phyloP scores from a whole-genome alignment of 1,140 invertebrate genomes.

The Lerema accius region DNA sequence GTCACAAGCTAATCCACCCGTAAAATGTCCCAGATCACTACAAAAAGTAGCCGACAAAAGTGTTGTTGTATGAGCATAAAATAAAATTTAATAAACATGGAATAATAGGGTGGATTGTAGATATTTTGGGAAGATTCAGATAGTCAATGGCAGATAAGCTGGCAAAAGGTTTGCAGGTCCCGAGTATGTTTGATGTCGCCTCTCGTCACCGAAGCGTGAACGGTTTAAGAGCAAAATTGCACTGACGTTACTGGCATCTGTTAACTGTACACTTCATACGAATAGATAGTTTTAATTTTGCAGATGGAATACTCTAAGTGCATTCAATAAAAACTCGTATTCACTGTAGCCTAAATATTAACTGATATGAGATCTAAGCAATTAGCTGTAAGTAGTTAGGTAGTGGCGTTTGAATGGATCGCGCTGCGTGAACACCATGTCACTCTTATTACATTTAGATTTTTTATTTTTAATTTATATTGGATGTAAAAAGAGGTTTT shows the following conservation, averaged over 20 bases:
- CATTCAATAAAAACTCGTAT: conserved; percentile 47
- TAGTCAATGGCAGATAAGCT: conserved; percentile 80
- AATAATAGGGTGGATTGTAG: conserved; percentile 70
- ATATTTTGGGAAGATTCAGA: conserved; percentile 74
- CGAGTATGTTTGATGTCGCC: conserved; percentile 80
- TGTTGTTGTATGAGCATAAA: conserved; percentile 81
- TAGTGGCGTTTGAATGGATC: conserved; percentile 23
- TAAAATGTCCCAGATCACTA: conserved; percentile 79
- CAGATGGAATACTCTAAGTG: conserved; percentile 69
- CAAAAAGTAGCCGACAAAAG: conserved; percentile 79
- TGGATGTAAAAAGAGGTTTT: not conserved
- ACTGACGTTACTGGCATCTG: conserved; percentile 75
- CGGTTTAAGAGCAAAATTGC: conserved; percentile 77
- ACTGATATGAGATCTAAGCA: conserved; percentile 34
- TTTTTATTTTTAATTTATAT: not conserved
- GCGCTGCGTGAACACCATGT: conserved; percentile 2
- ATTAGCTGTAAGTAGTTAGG: conserved; percentile 29
- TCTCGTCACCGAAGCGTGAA: conserved; percentile 77
- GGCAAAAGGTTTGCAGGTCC: conserved; percentile 75
- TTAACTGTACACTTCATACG: conserved; percentile 70
- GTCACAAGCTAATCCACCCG: conserved; percentile 75
- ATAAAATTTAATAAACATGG: conserved; percentile 82
- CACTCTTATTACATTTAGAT: conserved; percentile 2
- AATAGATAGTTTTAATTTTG: conserved; percentile 79
- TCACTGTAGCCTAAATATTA: conserved; percentile 31